Percentiles rank a stretch among this genome's conserved stretches.
These are phyloP conservation scores for Drosophila hamatofila DNA, from an alignment of 2,888 invertebrate genomes.

Conservation along the genomic window DNA sequence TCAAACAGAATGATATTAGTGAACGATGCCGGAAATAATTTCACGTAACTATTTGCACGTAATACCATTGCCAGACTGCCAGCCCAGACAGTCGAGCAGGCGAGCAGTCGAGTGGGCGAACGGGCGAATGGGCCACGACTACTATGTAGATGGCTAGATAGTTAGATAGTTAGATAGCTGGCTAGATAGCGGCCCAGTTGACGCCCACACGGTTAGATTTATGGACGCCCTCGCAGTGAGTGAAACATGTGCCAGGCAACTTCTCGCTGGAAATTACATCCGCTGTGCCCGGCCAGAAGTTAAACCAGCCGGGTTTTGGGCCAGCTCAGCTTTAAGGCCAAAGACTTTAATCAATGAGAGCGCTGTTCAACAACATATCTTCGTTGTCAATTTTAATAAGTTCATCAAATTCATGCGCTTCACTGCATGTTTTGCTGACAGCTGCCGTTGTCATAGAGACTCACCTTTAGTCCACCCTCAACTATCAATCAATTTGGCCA, in stretches of 20 bases:
- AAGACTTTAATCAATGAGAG: slow-evolving; percentile 16
- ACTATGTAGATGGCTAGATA: slow-evolving; percentile 18
- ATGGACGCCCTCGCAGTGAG: slow-evolving; percentile 51
- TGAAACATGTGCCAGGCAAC: slow-evolving; percentile 61
- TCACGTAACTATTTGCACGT: slow-evolving; percentile 77
- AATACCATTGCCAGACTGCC: slow-evolving; percentile 44
- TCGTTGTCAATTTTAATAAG: slow-evolving; percentile 41
- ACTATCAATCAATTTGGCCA: slow-evolving; percentile 28
- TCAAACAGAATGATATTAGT: slow-evolving; percentile 67
- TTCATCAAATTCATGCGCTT: slow-evolving; percentile 51
- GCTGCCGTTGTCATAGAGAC: slow-evolving; percentile 22
- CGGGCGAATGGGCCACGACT: neutral
- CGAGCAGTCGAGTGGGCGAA: neutral
- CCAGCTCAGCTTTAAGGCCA: slow-evolving; percentile 20
- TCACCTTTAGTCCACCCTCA: slow-evolving; percentile 3
- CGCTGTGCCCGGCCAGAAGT: slow-evolving; percentile 40
- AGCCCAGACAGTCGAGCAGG: slow-evolving; percentile 24
- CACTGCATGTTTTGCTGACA: slow-evolving; percentile 6
- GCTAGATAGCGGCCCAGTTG: slow-evolving; percentile 33
- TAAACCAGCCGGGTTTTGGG: slow-evolving; percentile 7
- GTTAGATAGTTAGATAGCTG: slow-evolving; percentile 30
- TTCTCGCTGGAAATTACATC: slow-evolving; percentile 68
- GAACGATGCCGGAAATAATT: slow-evolving; percentile 75
- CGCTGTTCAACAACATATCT: slow-evolving; percentile 3
- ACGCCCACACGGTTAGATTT: slow-evolving; percentile 61